Percentiles rank a stretch among this genome's conserved stretches.
phyloP scores from a whole-genome alignment of 2,888 invertebrate genomes.

The Yponomeuta cagnagella region DNA sequence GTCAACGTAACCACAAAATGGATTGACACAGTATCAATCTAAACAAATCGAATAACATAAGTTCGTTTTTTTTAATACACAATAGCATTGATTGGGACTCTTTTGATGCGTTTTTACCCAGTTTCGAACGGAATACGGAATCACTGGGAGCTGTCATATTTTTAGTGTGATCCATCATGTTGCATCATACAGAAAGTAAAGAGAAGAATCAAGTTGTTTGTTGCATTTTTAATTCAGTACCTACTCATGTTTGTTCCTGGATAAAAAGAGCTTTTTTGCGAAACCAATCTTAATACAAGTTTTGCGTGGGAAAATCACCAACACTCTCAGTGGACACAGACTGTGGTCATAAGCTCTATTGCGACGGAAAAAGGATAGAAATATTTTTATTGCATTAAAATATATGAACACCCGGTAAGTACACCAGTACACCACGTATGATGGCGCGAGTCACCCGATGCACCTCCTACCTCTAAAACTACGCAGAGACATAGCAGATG shows the following conservation, averaged over 20 bases:
- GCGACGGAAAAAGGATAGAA: too few species aligned
- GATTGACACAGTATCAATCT: conserved; percentile 53
- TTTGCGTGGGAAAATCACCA: conserved; percentile 12
- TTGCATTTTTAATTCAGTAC: conserved; percentile 12
- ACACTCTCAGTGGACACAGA: too few species aligned
- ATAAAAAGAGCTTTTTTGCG: conserved; percentile 11
- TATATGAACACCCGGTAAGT: too few species aligned
- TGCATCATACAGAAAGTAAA: conserved; percentile 6
- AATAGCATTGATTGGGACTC: conserved; percentile 54
- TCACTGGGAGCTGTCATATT: conserved; percentile 50
- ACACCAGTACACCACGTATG: too few species aligned
- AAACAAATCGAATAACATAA: conserved; percentile 50
- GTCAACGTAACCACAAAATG: conserved; percentile 44
- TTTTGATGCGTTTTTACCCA: conserved; percentile 41
- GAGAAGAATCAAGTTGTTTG: background rate
- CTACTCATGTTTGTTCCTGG: background rate
- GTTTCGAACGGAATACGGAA: conserved; percentile 44
- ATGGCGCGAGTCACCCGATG: too few species aligned
- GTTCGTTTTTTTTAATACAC: conserved; percentile 30
- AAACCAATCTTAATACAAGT: conserved; percentile 4
- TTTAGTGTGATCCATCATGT: conserved; percentile 47
- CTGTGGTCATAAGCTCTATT: too few species aligned
- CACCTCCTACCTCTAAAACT: too few species aligned
- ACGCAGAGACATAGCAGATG: too few species aligned
- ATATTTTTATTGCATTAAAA: too few species aligned